phyloP scores from a whole-genome alignment of 2,797 vertebrate species.

The Syngnathus rostellatus region DNA sequence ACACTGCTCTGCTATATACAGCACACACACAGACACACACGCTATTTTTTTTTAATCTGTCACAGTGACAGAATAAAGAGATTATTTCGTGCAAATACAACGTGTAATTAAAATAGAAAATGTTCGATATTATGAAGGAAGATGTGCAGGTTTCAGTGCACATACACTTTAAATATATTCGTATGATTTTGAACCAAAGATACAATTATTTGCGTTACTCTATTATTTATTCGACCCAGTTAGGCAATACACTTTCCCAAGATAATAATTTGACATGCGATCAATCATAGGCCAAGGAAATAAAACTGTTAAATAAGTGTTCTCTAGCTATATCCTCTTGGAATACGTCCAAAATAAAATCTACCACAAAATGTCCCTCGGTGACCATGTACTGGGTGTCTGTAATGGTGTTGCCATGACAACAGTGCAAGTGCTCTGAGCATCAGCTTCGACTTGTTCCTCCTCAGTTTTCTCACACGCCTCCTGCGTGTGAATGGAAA shows the following conservation, averaged over 20 bases:
- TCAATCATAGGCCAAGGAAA: slow-evolving; percentile 12
- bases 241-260: slow-evolving; percentile 40
- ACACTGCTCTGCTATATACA: slow-evolving; percentile 4
- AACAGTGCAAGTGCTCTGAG: slow-evolving; percentile 36
- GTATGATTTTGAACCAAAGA: slow-evolving; percentile 66
- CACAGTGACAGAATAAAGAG: slow-evolving; percentile 14
- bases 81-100: slow-evolving; percentile 29
- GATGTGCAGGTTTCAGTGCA: slow-evolving; percentile 19
- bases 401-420: slow-evolving; percentile 47
- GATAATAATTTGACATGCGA: slow-evolving; percentile 3
- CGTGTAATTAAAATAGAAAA: slow-evolving; percentile 24
- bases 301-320: slow-evolving; percentile 14
- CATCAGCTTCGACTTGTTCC: slow-evolving; percentile 36
- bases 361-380: slow-evolving; percentile 15
- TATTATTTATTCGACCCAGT: slow-evolving; percentile 24
- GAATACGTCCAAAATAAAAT: slow-evolving; percentile 10
- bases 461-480: slow-evolving; percentile 38
- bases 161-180: slow-evolving; percentile 41
- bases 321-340: slow-evolving; percentile 8
- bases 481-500: slow-evolving; percentile 39
- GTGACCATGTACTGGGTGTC: slow-evolving; percentile 15
- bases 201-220: slow-evolving; percentile 26
- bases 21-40: background rate
- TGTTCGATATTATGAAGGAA: slow-evolving; percentile 30
- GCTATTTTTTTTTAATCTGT: background rate